Evolutionary conservation across 1,140 invertebrate genomes (phyloP).

Genomic region (Cydia fagiglandana): DNA sequence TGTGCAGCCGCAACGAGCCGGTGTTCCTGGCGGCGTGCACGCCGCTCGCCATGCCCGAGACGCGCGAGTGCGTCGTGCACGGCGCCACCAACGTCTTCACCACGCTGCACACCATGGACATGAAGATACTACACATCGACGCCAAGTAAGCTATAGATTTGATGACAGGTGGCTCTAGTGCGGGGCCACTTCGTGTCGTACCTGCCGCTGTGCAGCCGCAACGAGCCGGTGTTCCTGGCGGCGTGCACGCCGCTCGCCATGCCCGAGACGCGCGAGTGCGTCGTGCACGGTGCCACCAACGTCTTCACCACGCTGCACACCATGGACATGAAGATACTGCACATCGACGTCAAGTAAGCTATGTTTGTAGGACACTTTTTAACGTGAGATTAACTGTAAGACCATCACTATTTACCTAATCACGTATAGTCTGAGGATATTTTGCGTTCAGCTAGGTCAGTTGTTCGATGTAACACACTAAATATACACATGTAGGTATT

Average conservation of each 20-base stretch:
- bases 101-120: conserved; percentile 96
- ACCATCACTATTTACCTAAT: too few relatives aligned
- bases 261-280: conserved; percentile 95
- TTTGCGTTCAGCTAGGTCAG: too few relatives aligned
- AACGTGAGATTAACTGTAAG: too few relatives aligned
- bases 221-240: conserved; percentile 96
- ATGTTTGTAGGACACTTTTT: background rate
- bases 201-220: conserved; percentile 91
- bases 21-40: conserved; percentile 96
- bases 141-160: too few relatives aligned
- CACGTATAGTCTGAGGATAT: too few relatives aligned
- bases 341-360: conserved; percentile 95
- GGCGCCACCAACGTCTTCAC: conserved; percentile 97
- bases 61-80: conserved; percentile 93
- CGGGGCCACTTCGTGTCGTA: conserved; percentile 95
- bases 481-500: too few relatives aligned
- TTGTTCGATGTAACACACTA: too few relatives aligned
- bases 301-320: conserved; percentile 96
- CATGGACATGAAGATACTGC: conserved; percentile 97
- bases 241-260: conserved; percentile 96
- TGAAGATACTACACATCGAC: conserved; percentile 96
- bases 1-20: conserved; percentile 94
- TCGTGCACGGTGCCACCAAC: conserved; percentile 95
- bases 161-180: conserved; percentile 96
- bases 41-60: conserved; percentile 96